Evolutionary conservation across 2,888 invertebrate genomes (phyloP), one percentile per base, ranked within the genome.

Genomic region (Scaeva pyrastri): DNA sequence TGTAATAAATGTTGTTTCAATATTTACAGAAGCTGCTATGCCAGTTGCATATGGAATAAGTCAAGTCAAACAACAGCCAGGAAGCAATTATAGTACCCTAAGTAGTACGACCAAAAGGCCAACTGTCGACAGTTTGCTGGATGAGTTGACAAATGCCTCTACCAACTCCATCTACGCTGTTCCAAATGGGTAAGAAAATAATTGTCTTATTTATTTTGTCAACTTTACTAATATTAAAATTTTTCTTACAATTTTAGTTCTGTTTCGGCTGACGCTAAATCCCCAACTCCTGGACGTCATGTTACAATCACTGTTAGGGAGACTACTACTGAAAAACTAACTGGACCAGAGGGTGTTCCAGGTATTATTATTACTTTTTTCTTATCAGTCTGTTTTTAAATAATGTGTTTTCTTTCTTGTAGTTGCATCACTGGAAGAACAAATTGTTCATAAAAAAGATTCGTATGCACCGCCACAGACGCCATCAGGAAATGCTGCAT

Each of bases 71-170:
- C 90, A 90, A 81, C 88, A 89, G 12, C 94, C 94, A 81, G 93
- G 94, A 0, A 91, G 91, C 48, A 90, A 91, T 81, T 92, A 90
- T 76, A 92, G 91, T 74, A 91, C 91, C 41, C 89, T 89, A 14
- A 90, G 89, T 75, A 92, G 91, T 75, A 91, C 92, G 23, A 90
- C 92, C 36, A 93, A 93, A 81, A 94, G 97, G 80, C 97, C 97
- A 12, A 95, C 97, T 0, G 97, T 98, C 72, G 98, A 98, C 93
- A 97, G 97, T 88, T 94, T 98, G 60, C 94, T 98, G 77, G 97
- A 98, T 89, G 98, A 98, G 92, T 94, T 98, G 90, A 96, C 92
- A 72, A 92, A 90, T 89, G 92, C 92, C 11, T 88, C 87, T 8
- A 73, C 86, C 16, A 88, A 87, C 76, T 90, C 91, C 45, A 89